phyloP scores from a whole-genome alignment of 2,797 vertebrate genomes.

The Darevskia nairensis region DNA sequence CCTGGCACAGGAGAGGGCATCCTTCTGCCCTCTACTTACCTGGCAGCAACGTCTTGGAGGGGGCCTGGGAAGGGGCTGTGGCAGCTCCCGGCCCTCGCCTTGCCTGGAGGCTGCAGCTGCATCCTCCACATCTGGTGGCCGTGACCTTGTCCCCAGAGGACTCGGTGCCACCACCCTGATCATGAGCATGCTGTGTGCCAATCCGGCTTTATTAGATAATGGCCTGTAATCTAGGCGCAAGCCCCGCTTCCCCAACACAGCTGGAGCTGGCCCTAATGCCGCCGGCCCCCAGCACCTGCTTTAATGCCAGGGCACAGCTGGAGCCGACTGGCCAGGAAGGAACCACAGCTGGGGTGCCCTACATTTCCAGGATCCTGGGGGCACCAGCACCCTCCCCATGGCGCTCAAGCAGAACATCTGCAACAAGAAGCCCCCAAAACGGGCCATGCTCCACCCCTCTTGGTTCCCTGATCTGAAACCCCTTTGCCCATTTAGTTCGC shows the following conservation, averaged over 20 bases:
- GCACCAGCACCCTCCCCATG: no score
- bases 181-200: rapidly evolving
- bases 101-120: rapidly evolving
- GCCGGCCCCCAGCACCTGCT: neutral
- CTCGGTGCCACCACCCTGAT: slow-evolving; percentile 1
- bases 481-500: neutral
- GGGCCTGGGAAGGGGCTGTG: neutral
- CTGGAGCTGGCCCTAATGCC: neutral
- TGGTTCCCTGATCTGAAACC: neutral
- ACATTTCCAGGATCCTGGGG: neutral
- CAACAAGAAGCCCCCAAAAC: neutral
- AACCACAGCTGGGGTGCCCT: neutral
- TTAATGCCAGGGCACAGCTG: slow-evolving; percentile 8
- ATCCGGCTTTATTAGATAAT: slow-evolving; percentile 68
- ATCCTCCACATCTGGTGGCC: neutral
- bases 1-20: no score
- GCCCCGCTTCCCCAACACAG: slow-evolving; percentile 13
- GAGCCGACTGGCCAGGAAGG: neutral
- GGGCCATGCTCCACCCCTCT: no score
- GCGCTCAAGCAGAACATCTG: no score
- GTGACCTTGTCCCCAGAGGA: slow-evolving; percentile 68
- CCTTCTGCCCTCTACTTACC: no score
- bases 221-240: slow-evolving; percentile 66
- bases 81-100: neutral
- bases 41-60: neutral